phyloP scores from a whole-genome alignment of 2,113 vertebrate genomes.

The Zosterops pallidus region DNA sequence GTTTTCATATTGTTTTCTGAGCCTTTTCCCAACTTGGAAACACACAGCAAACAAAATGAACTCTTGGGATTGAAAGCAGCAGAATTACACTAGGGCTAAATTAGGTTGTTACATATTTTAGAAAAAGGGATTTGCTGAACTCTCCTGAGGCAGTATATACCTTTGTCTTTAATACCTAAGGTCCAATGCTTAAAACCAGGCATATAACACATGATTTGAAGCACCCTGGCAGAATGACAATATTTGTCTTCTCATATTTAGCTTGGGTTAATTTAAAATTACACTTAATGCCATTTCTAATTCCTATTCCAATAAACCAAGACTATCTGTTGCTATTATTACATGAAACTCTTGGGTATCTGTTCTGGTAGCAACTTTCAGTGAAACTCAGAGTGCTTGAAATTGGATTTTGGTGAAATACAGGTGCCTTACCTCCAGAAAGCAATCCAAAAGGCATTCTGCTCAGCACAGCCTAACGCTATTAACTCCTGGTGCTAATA shows the following conservation, averaged over 20 bases:
- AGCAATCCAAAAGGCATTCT: background rate
- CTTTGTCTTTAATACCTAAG: slow-evolving; percentile 6
- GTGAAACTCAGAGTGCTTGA: background rate
- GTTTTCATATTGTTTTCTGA: background rate
- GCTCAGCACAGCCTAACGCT: background rate
- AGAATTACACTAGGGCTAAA: background rate
- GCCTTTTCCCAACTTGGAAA: background rate
- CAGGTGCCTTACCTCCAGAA: background rate
- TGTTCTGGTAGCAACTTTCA: background rate
- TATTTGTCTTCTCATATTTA: slow-evolving; percentile 35
- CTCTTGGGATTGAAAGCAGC: background rate
- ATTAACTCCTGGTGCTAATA: background rate
- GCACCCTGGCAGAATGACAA: background rate
- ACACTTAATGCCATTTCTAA: background rate
- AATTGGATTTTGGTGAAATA: background rate
- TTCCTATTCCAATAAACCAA: background rate
- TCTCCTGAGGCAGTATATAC: background rate
- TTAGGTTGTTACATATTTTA: background rate
- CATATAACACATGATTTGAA: background rate
- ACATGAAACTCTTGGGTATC: background rate
- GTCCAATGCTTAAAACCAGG: background rate
- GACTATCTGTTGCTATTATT: background rate
- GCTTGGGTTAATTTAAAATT: slow-evolving; percentile 9
- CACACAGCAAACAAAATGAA: background rate
- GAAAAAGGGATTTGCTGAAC: background rate